Evolutionary conservation across 2,113 vertebrate genomes (phyloP).

Genomic region (Rhinopomastus cyanomelas): DNA sequence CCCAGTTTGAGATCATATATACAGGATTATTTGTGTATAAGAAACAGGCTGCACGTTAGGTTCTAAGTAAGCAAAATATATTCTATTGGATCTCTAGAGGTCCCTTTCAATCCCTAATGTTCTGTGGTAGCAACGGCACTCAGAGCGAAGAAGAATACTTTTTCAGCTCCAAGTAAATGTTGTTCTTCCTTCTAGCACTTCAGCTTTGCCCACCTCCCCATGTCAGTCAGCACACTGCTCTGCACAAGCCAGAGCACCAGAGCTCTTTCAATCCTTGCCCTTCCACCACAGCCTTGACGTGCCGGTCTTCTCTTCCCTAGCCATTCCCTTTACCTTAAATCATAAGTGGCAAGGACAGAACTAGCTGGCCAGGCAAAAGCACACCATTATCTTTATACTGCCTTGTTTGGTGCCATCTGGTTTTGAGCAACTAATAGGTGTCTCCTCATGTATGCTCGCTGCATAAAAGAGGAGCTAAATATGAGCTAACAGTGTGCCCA

Average conservation of each 20-base stretch:
- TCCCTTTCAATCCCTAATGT: too few species aligned
- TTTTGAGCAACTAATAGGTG: neutral
- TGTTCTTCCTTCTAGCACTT: neutral
- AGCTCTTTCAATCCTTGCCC: neutral
- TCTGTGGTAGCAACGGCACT: neutral
- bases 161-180: neutral
- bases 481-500: too few species aligned
- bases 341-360: neutral
- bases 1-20: neutral
- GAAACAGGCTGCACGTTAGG: neutral
- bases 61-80: neutral
- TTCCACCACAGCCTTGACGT: neutral
- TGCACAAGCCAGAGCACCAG: neutral
- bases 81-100: too few species aligned
- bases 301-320: neutral
- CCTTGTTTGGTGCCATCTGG: neutral
- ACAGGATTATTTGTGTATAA: neutral
- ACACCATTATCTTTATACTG: neutral
- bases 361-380: neutral
- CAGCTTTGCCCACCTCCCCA: neutral
- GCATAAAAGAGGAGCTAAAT: too few species aligned
- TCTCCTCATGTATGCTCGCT: neutral
- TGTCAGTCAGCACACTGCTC: rapidly evolving
- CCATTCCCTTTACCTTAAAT: neutral
- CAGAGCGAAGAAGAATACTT: neutral